Conservation (phyloP, 2,888 invertebrate species). For the Chymomyza procnemis region DNA sequence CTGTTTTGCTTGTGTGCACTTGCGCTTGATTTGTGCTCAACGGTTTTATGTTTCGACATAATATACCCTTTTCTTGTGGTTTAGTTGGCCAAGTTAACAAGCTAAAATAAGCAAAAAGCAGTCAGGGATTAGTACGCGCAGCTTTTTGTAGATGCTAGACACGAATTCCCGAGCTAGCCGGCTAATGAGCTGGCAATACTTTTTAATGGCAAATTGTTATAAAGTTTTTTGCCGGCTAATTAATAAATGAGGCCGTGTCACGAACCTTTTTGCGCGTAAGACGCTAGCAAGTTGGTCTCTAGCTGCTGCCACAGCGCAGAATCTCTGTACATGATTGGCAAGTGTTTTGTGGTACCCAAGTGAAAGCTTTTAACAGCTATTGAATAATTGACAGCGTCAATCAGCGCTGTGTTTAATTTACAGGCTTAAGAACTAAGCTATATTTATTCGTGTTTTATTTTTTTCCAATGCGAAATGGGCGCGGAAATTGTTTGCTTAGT, state of each 20-base stretch:
- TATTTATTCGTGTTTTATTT: not conserved
- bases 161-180: not conserved
- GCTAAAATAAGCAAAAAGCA: not conserved
- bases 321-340: not conserved
- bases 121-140: not conserved
- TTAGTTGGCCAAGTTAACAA: not conserved
- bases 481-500: not conserved
- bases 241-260: not conserved
- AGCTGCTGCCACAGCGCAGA: not conserved
- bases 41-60: not conserved
- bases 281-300: not conserved
- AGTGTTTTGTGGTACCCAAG: not conserved
- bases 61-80: not conserved
- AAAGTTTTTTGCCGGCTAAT: not conserved
- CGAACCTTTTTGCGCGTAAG: not conserved
- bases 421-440: not conserved
- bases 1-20: not conserved
- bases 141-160: not conserved
- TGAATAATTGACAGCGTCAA: slow-evolving; percentile 41
- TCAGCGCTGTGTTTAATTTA: slow-evolving; percentile 16
- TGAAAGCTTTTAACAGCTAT: slow-evolving; percentile 32
- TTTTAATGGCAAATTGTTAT: slow-evolving; percentile 5
- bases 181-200: slow-evolving; percentile 3
- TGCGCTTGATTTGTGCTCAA: slow-evolving; percentile 1
- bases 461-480: not conserved